Conservation (phyloP, 2,888 invertebrate species). For the Melikaiella ostensackeni region DNA sequence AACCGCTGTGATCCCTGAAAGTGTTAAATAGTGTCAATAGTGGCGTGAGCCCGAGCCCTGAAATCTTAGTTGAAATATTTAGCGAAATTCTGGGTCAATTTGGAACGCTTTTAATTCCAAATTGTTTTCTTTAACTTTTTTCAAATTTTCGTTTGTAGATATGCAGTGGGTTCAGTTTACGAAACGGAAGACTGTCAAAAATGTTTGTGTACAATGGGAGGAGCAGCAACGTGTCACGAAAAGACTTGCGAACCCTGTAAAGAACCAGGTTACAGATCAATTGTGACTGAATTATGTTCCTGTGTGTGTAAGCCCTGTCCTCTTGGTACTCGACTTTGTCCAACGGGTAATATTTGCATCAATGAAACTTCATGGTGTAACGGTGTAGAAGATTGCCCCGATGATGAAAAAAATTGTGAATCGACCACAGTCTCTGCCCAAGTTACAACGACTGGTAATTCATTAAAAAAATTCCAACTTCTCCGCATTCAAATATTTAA, state of each 20-base stretch:
- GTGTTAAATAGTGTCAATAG: too few relatives aligned
- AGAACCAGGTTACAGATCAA: conserved; percentile 80
- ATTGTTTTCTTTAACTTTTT: neutral
- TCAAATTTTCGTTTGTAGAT: conserved; percentile 77
- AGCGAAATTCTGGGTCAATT: too few relatives aligned
- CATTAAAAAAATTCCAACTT: too few relatives aligned
- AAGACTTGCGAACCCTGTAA: conserved; percentile 84
- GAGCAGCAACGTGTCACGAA: conserved; percentile 84
- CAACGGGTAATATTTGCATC: conserved; percentile 86
- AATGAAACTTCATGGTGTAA: conserved; percentile 87
- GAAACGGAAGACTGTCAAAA: conserved; percentile 86
- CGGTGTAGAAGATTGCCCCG: conserved; percentile 88
- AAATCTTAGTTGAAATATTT: too few relatives aligned
- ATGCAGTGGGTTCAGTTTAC: conserved; percentile 85
- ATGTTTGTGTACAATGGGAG: conserved; percentile 88
- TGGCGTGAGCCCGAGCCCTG: too few relatives aligned
- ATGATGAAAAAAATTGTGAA: conserved; percentile 86
- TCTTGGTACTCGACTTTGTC: conserved; percentile 83
- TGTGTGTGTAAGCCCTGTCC: conserved; percentile 88
- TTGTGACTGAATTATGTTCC: conserved; percentile 82
- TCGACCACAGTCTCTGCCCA: neutral
- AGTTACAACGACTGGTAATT: conserved; percentile 43
- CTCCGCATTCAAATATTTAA: too few relatives aligned
- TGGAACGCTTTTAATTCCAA: too few relatives aligned
- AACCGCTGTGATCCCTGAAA: too few relatives aligned